Percentiles rank a stretch among this genome's conserved stretches.
phyloP scores from a whole-genome alignment of 35 echinoderm and acorn worm genomes.

The Apostichopus parvimensis region DNA sequence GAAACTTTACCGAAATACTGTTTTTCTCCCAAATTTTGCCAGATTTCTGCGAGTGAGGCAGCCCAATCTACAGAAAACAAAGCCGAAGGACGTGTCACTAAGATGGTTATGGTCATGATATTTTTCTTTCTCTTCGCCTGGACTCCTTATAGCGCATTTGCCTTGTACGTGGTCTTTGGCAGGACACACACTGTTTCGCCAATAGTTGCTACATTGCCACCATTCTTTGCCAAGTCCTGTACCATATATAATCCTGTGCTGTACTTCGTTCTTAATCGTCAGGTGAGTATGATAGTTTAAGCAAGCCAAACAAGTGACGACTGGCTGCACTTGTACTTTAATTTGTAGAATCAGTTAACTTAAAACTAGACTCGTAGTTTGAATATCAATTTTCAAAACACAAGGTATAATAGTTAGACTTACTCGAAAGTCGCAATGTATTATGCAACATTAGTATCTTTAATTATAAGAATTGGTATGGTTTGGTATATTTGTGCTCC shows the following conservation, averaged over 20 bases:
- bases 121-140: conserved; percentile 72
- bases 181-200: conserved; percentile 50
- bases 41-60: conserved; percentile 66
- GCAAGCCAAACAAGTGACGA: background rate
- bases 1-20: too few relatives aligned
- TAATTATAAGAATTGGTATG: too few relatives aligned
- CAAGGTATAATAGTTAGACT: too few relatives aligned
- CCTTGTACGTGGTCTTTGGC: conserved; percentile 72
- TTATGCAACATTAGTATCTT: too few relatives aligned
- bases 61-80: conserved; percentile 60
- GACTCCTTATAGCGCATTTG: conserved; percentile 71
- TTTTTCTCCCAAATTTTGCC: background rate
- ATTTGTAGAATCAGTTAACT: too few relatives aligned
- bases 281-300: conserved; percentile 55
- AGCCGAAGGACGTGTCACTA: conserved; percentile 71
- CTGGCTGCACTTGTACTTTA: too few relatives aligned
- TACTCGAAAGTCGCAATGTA: too few relatives aligned
- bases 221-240: conserved; percentile 83
- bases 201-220: conserved; percentile 55
- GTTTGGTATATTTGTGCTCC: too few relatives aligned
- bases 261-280: conserved; percentile 86
- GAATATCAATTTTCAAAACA: too few relatives aligned
- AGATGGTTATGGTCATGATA: conserved; percentile 81
- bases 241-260: conserved; percentile 90
- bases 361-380: too few relatives aligned